Evolutionary conservation across 1,140 invertebrate genomes (phyloP).

Genomic region (Chrysomallon squamiferum): DNA sequence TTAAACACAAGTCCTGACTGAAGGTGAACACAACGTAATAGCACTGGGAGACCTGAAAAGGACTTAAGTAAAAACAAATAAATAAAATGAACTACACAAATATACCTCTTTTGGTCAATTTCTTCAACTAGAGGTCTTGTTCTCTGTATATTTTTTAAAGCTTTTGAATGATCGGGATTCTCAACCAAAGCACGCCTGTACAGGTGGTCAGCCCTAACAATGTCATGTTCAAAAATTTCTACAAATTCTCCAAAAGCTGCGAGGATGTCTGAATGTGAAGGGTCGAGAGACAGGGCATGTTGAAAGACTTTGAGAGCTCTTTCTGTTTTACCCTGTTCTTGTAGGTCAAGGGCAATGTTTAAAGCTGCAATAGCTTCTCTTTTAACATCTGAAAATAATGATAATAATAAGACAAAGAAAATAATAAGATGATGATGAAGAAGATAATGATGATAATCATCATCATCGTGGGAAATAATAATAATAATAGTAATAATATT

Average conservation of each 20-base stretch:
- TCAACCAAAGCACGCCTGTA: slow-evolving; percentile 83
- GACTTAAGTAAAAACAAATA: no score
- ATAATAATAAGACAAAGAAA: neutral
- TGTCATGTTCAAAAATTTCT: slow-evolving; percentile 83
- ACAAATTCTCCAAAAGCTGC: slow-evolving; percentile 94
- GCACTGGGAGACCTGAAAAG: no score
- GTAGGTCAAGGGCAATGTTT: slow-evolving; percentile 84
- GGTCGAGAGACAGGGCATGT: slow-evolving; percentile 88
- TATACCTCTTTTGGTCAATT: slow-evolving; percentile 75
- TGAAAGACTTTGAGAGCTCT: slow-evolving; percentile 87
- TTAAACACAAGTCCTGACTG: no score
- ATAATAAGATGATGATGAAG: no score
- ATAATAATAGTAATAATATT: no score
- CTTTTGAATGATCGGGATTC: slow-evolving; percentile 81
- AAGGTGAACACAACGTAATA: no score
- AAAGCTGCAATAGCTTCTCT: slow-evolving; percentile 83
- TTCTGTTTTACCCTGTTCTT: slow-evolving; percentile 78
- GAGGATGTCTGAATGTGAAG: slow-evolving; percentile 89
- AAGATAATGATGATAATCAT: no score
- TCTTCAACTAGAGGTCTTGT: slow-evolving; percentile 89
- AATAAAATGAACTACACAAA: no score
- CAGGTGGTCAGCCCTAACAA: slow-evolving; percentile 88
- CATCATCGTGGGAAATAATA: no score
- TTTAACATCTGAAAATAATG: slow-evolving; percentile 46
- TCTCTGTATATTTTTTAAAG: slow-evolving; percentile 74